Evolutionary conservation across 2,888 invertebrate species (phyloP), one percentile per base, ranked within the genome.

Genomic region (Netelia virgata): DNA sequence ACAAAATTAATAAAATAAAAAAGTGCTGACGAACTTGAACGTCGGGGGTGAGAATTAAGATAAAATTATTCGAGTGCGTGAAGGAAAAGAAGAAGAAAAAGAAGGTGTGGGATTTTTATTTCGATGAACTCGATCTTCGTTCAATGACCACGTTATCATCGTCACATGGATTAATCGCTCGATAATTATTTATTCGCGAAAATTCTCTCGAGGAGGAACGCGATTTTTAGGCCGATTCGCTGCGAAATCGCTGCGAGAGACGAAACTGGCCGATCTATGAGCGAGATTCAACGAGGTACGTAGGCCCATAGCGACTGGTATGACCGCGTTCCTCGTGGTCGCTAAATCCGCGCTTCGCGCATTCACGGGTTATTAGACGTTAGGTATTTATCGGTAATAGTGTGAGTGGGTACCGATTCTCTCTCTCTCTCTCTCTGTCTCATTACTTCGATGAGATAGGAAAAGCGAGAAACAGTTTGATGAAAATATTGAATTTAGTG

Each of bases 281-380:
- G 66, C 76, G 80, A 80, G 75, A 43, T 66, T 57, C 28, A 28
- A 28, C 61, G 61, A 84, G 83, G 83, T 84, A 76, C 83, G 83
- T 83, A 75, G 69, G 1, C 16, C 9, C 11, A 23, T 68, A 53
- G 76, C 76, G 76, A 77, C 5, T 28, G 28, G 3, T 28, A 77
- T 77, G 66, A 76, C 53, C 64, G 53, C 47, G 47, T 77, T 68
- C 76, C 76, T 68, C 76, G 68, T 77, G 76, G 68, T 77, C 53
- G 18, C 10, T n/a, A 53, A 59, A 18, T 11, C 18, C 68, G 68
- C 41, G 68, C 66, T 66, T 77, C 66, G 11, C 16, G 55, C 20
- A 55, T 53, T 59, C 59, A 14, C 59, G 20, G 9, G 11, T 9
- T 53, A 53, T 53, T 16, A 16, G 53, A 5, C 53, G 53, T n/a